Evolutionary conservation across 2,113 vertebrate genomes (phyloP), one percentile per base, ranked within the genome.

Genomic region (Poecilia latipinna): DNA sequence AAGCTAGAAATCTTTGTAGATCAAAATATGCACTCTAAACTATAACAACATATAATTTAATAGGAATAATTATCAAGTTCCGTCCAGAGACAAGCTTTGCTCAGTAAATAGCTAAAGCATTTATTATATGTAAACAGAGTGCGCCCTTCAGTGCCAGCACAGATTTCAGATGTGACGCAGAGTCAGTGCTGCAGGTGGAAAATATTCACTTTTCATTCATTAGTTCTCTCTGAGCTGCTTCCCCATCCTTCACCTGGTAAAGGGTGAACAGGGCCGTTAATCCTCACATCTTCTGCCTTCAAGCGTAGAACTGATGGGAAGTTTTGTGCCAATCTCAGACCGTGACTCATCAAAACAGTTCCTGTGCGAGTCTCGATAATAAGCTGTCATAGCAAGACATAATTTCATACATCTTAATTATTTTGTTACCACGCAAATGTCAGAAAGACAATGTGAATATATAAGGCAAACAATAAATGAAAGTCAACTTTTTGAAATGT

Each of bases 251-350:
- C 60, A 68, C 67, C 69, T 74, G 54, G 61, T 29, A 61, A 24
- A 68, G 62, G 60, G 11, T 22, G 8, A 72, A 15, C 79, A 79
- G 72, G 22, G 48, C 54, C 60, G 67, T 61, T 82, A 84, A 82
- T 79, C 64, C 76, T 84, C 70, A 60, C 74, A 80, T 82, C 86
- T 85, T 74, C 80, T 63, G 77, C 85, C 80, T 77, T 68, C 44
- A 65, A 37, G 69, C 78, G 61, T 70, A 81, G 72, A 64, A 54
- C 33, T 62, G 32, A 12, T 8, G 65, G 72, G 57, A 79, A 75
- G 70, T 62, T 48, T 77, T 63, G 61, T 67, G 78, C 80, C 82
- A 80, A 89, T 86, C 51, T 62, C 51, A 83, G 68, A 78, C 19
- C 61, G 10, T 72, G 77, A 82, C 73, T 85, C 73, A 79, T 74